phyloP scores from a whole-genome alignment of 2,113 vertebrate genomes.

The Pyxicephalus adspersus region DNA sequence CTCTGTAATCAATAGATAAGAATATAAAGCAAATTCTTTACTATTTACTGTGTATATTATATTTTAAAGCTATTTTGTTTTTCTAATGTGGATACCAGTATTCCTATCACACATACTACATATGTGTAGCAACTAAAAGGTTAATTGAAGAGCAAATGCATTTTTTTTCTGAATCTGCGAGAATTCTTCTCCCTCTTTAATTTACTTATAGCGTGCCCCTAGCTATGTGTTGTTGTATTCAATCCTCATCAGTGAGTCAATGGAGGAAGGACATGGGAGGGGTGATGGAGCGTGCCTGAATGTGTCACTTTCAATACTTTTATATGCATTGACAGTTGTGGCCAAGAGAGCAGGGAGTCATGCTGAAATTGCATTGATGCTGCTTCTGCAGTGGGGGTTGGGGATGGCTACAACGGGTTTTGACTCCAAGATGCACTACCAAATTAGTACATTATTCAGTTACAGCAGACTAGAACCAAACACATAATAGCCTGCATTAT shows the following conservation, averaged over 20 bases:
- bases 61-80: no score
- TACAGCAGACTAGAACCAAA: no score
- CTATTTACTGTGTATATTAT: no score
- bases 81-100: no score
- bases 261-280: conserved; percentile 33
- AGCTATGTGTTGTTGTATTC: conserved; percentile 29
- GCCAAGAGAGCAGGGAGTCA: conserved; percentile 15
- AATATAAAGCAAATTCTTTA: no score
- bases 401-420: neutral
- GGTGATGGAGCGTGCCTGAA: conserved; percentile 17
- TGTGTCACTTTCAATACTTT: conserved; percentile 35
- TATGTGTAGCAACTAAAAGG: neutral
- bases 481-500: no score
- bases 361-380: conserved; percentile 11
- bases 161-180: neutral
- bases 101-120: no score
- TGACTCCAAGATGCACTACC: neutral
- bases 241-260: conserved; percentile 37
- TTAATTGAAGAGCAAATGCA: neutral
- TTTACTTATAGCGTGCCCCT: conserved; percentile 20
- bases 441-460: neutral
- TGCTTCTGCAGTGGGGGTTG: conserved; percentile 5
- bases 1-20: no score
- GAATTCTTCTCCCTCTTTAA: conserved; percentile 26
- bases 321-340: conserved; percentile 38